Evolutionary conservation across 2,113 vertebrate species (phyloP).

Genomic region (Heterocephalus glaber): DNA sequence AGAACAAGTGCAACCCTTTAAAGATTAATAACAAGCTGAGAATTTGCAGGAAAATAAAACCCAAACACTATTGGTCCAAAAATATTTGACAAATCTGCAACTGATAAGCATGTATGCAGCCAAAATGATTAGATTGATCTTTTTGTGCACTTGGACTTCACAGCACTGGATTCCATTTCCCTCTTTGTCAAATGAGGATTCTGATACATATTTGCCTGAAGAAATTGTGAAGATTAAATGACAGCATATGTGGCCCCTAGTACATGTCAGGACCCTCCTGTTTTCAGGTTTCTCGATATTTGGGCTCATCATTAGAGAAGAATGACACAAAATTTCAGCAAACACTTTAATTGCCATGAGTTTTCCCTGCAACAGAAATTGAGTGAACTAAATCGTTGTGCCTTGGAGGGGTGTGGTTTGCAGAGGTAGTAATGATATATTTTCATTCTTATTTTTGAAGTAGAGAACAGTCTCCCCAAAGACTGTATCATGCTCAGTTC

Average conservation of each 20-base stretch:
- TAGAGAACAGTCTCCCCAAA: background rate
- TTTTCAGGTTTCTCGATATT: background rate
- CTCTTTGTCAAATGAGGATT: background rate
- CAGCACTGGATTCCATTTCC: background rate
- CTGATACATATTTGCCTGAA: background rate
- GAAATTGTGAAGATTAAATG: background rate
- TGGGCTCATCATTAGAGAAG: background rate
- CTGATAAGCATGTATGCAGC: background rate
- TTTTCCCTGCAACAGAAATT: background rate
- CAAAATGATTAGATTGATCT: background rate
- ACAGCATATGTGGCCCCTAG: background rate
- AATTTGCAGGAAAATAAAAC: conserved; percentile 13
- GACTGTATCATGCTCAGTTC: background rate
- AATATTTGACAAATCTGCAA: background rate
- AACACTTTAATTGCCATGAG: background rate
- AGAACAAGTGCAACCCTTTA: background rate
- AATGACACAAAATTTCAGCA: background rate
- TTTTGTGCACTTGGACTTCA: background rate
- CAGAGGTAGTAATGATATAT: background rate
- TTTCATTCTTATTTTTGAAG: conserved; percentile 25
- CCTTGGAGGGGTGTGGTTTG: background rate
- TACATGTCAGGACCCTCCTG: background rate
- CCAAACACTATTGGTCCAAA: background rate
- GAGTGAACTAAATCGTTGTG: background rate
- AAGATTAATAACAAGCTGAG: background rate